Conservation (phyloP, 2,113 vertebrate species). For the Anhinga rufa region DNA sequence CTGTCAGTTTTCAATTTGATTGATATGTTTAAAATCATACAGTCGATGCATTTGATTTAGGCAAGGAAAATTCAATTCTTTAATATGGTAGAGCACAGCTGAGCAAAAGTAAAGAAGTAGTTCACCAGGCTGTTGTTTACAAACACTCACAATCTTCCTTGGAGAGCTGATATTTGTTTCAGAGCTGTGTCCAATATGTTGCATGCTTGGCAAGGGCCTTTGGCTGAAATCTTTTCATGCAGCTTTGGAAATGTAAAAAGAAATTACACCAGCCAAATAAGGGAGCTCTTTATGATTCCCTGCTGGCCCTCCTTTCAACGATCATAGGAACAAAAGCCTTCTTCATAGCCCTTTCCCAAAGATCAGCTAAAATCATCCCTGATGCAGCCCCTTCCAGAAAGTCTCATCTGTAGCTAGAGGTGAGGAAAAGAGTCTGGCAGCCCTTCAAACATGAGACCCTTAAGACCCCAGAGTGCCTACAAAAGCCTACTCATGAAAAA, state of each 20-base stretch:
- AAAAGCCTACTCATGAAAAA: neutral
- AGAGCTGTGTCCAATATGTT: neutral
- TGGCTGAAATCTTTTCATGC: neutral
- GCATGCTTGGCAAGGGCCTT: neutral
- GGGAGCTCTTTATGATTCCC: neutral
- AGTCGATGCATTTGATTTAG: neutral
- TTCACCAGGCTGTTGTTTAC: neutral
- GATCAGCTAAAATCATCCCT: neutral
- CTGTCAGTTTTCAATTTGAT: neutral
- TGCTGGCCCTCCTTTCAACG: rapidly evolving
- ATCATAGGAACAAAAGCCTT: neutral
- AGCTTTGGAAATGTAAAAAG: neutral
- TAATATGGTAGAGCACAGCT: neutral
- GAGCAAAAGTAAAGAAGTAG: neutral
- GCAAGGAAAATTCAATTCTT: neutral
- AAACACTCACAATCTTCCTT: neutral
- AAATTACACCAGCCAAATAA: neutral
- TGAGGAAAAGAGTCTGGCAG: neutral
- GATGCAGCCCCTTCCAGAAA: neutral
- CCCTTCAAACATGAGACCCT: neutral
- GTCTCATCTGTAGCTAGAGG: neutral
- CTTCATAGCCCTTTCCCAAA: neutral
- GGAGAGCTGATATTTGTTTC: neutral
- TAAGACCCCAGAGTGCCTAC: neutral
- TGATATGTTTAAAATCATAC: neutral